Evolutionary conservation across 1,140 invertebrate species (phyloP), one percentile per base, ranked within the genome.

Genomic region (Drosophila arawakana): DNA sequence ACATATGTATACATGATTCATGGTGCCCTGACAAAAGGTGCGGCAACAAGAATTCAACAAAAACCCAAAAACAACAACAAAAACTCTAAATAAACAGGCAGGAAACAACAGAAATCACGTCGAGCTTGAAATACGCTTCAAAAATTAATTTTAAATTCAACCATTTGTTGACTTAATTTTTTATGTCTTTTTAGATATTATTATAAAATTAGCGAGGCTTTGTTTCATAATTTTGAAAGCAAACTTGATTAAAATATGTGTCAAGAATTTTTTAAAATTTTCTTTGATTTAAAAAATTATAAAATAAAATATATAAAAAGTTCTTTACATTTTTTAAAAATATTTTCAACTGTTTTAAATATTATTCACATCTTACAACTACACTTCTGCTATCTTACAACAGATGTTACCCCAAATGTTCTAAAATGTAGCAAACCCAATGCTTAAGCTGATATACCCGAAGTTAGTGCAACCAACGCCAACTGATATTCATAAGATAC

Each of bases 1-100:
- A 78, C 65, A 70, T 84, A 77, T 70, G 69, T 72, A 84, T 84
- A 78, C 76, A 88, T 86, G 83, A 86, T 86, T 86, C 82, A 86
- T 88, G 82, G 68, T 66, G 60, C 63, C 35, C 41, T 50, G 65
- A 73, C 83, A 80, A 74, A 80, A 78, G 83, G 82, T 82, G 82
- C 66, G 82, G 83, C 76, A 58, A 43, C 58, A 49, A 65, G 54
- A 57, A 58, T 47, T 18, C 21, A 78, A 82, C 34, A 76, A 68
- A 41, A 54, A 37, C 15, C 46, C 63, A 75, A 60, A 52, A 60
- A 44, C 50, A 71, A 54, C 59, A 63, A 70, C 41, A 79, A 73
- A 15, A 60, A 66, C 58, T 21, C 49, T 63, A 70, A 63, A 58
- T 78, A 66, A 68, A 60, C 43, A 65, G 34, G 9, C 39, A 62